Conservation (phyloP, 2,113 vertebrate species). For the Anguilla japonica region DNA sequence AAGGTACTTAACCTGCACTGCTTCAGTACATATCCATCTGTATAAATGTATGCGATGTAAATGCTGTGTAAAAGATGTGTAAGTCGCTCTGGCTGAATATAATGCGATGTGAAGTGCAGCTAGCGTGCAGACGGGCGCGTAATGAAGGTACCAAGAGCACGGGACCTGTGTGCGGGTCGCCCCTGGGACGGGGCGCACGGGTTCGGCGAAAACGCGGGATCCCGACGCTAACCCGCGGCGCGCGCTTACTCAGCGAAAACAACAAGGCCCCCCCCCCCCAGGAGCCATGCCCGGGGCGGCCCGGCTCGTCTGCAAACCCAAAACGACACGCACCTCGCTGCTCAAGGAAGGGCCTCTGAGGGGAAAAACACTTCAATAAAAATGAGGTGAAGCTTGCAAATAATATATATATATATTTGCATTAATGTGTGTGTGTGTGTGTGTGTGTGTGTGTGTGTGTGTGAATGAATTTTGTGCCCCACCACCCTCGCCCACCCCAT, state of each 20-base stretch:
- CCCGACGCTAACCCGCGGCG: not conserved
- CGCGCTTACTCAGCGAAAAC: not conserved
- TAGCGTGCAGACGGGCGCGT: too few relatives aligned
- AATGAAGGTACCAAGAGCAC: not conserved
- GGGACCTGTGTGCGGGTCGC: not conserved
- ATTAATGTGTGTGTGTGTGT: too few relatives aligned
- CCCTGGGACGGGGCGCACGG: not conserved
- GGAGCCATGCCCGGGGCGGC: not conserved
- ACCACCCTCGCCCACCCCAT: too few relatives aligned
- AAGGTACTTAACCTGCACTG: too few relatives aligned
- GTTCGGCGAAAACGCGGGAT: not conserved
- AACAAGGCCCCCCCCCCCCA: not conserved
- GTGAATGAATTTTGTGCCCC: too few relatives aligned
- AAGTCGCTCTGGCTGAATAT: too few relatives aligned
- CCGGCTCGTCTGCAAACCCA: not conserved
- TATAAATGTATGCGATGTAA: too few relatives aligned
- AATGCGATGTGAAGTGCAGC: too few relatives aligned
- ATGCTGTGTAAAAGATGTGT: too few relatives aligned
- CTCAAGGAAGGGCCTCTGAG: not conserved
- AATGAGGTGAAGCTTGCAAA: constrained; percentile 2
- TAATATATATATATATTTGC: too few relatives aligned
- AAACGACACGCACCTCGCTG: not conserved
- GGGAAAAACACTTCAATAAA: not conserved
- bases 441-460: too few relatives aligned
- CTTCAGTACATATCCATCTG: too few relatives aligned